These are phyloP conservation scores for Melanotaenia trifasciata DNA, from an alignment of 2,797 vertebrate species.

Conservation along the genomic window DNA sequence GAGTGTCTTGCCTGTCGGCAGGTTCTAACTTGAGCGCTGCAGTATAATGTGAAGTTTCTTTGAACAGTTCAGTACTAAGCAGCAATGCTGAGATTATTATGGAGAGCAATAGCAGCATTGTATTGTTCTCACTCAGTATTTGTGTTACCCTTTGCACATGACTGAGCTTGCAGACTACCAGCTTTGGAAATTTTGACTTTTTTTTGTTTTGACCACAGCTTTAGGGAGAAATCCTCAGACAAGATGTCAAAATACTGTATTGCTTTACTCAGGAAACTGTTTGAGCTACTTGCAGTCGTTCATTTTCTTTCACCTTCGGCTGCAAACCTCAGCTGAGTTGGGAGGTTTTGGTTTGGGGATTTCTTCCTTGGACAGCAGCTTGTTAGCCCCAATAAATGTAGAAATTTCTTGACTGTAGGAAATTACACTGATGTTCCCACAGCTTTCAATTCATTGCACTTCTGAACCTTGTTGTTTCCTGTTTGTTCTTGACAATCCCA, in stretches of 20 bases:
- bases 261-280: constrained; percentile 43
- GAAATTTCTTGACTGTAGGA: background rate
- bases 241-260: background rate
- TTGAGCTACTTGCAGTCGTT: background rate
- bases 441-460: background rate
- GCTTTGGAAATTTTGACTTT: constrained; percentile 6
- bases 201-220: constrained; percentile 7
- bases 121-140: background rate
- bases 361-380: background rate
- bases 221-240: constrained; percentile 4
- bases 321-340: background rate
- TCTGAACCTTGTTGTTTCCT: background rate
- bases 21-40: constrained; percentile 23
- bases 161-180: background rate
- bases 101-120: background rate
- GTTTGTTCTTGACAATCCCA: background rate
- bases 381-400: background rate
- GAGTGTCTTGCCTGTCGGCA: background rate
- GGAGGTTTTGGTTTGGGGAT: background rate
- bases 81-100: background rate
- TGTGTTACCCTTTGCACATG: background rate
- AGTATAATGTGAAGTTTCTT: constrained; percentile 2
- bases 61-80: background rate
- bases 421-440: background rate
- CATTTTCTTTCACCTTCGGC: background rate